These are phyloP conservation scores for Electrona antarctica DNA, from an alignment of 2,113 vertebrate genomes.

Conservation along the genomic window DNA sequence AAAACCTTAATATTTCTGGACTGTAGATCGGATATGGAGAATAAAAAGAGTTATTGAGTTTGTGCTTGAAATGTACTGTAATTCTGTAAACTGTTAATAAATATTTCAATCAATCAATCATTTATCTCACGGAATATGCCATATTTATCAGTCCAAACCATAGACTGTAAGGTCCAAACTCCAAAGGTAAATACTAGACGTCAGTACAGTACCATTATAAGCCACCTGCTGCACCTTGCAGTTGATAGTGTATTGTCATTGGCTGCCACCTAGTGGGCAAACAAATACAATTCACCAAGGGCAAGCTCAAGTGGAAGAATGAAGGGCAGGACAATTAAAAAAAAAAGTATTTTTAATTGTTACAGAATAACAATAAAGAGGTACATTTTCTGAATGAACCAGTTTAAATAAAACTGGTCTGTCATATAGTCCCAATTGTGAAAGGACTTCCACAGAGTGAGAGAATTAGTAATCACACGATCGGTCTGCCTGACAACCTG, in stretches of 20 bases:
- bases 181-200: background rate
- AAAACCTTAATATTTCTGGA: too few species aligned
- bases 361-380: conserved; percentile 25
- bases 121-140: too few species aligned
- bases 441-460: background rate
- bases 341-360: conserved; percentile 33
- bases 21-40: too few species aligned
- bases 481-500: background rate
- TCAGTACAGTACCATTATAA: too few species aligned
- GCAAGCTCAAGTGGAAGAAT: background rate
- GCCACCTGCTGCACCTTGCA: too few species aligned
- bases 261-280: conserved; percentile 12
- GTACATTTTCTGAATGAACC: background rate
- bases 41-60: too few species aligned
- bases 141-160: too few species aligned
- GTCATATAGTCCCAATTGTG: background rate
- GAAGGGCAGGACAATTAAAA: conserved; percentile 18
- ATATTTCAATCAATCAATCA: too few species aligned
- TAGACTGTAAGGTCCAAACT: too few species aligned
- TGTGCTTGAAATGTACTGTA: too few species aligned
- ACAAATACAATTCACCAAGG: background rate
- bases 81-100: too few species aligned
- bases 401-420: background rate
- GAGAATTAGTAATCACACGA: background rate
- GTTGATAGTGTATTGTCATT: too few species aligned